A percentile compares a stretch with the other conserved stretches of the same genome.
These are phyloP conservation scores for Datnioides undecimradiatus DNA, from an alignment of 2,113 vertebrate species.

Conservation along the genomic window DNA sequence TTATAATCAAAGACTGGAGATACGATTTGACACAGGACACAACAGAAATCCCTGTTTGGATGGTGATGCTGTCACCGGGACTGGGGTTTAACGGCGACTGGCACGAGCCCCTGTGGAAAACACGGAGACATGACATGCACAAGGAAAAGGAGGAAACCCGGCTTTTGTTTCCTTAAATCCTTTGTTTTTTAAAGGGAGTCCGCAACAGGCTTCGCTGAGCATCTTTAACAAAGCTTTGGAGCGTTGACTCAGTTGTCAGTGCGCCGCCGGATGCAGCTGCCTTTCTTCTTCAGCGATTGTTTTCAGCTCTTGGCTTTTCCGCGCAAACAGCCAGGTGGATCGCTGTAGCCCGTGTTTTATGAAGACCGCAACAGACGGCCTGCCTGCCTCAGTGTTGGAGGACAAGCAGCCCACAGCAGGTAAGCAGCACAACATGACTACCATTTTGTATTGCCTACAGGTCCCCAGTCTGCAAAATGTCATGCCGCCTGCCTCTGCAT, in stretches of 20 bases:
- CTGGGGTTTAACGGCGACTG: slow-evolving; percentile 62
- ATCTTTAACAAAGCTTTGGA: slow-evolving; percentile 26
- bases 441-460: slow-evolving; percentile 46
- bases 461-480: neutral
- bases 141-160: slow-evolving; percentile 80
- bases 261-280: neutral
- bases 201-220: slow-evolving; percentile 53
- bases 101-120: slow-evolving; percentile 67
- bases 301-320: neutral
- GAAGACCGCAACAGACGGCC: slow-evolving; percentile 75
- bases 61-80: slow-evolving; percentile 41
- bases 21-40: neutral
- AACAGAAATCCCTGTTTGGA: neutral
- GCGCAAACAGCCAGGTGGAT: slow-evolving; percentile 36
- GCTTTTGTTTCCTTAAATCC: slow-evolving; percentile 67
- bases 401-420: slow-evolving; percentile 75
- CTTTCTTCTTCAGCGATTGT: neutral
- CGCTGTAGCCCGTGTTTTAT: slow-evolving; percentile 25
- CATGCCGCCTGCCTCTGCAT: slow-evolving; percentile 19
- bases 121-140: slow-evolving; percentile 82
- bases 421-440: slow-evolving; percentile 60
- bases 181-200: slow-evolving; percentile 54
- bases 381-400: slow-evolving; percentile 69
- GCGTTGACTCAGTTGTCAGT: slow-evolving; percentile 49
- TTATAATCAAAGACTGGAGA: neutral